A percentile compares a stretch with the other conserved stretches of the same genome.
phyloP scores from a whole-genome alignment of 2,113 vertebrate species.

The Delphinapterus leucas region DNA sequence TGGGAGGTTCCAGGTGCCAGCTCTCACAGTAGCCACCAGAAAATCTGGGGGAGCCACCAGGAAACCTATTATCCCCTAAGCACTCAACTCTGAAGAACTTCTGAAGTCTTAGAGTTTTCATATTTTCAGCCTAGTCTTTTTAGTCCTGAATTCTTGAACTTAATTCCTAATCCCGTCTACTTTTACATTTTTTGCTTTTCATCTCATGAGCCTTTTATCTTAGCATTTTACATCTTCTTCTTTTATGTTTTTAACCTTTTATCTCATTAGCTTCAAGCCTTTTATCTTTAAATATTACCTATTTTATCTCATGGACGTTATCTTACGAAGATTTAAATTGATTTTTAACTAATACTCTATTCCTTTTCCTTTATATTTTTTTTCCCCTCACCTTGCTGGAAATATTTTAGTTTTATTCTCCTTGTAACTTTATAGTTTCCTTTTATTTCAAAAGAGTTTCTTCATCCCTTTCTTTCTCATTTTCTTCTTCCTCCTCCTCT shows the following conservation, averaged over 20 bases:
- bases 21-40: neutral
- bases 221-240: neutral
- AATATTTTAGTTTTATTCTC: neutral
- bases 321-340: neutral
- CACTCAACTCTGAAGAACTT: neutral
- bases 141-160: neutral
- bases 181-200: conserved; percentile 8
- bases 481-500: neutral
- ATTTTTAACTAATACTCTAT: neutral
- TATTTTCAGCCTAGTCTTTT: neutral
- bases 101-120: neutral
- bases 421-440: neutral
- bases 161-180: neutral
- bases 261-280: neutral
- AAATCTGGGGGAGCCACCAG: neutral
- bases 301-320: neutral
- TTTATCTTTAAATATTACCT: neutral
- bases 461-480: neutral
- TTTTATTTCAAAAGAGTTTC: neutral
- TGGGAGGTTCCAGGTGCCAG: neutral
- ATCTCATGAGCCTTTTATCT: neutral
- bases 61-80: neutral
- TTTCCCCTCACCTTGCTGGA: neutral
- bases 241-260: conserved; percentile 4
- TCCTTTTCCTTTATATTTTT: neutral